These are phyloP conservation scores for Ferrisia virgata DNA, from an alignment of 2,888 invertebrate genomes.

Conservation along the genomic window DNA sequence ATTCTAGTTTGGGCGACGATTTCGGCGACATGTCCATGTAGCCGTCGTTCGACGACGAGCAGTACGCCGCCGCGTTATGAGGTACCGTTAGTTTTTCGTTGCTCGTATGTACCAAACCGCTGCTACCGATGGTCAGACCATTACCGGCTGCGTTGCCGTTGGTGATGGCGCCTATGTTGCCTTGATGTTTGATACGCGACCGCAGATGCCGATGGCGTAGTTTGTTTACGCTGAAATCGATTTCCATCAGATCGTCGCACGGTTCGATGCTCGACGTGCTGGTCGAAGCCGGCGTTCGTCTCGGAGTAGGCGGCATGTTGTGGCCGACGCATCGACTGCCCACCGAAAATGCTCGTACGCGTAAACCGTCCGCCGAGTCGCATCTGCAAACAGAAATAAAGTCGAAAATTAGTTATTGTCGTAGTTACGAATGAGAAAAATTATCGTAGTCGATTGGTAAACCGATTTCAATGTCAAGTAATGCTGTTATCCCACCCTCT, in stretches of 20 bases:
- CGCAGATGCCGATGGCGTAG: constrained; percentile 40
- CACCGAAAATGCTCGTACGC: constrained; percentile 74
- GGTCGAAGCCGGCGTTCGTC: constrained; percentile 54
- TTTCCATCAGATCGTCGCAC: constrained; percentile 79
- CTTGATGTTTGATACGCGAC: constrained; percentile 47
- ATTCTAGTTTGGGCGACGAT: constrained; percentile 49
- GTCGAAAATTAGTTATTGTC: neutral
- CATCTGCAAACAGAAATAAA: neutral
- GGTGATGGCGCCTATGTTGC: neutral
- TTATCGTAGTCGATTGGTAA: no score
- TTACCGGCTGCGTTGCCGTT: neutral
- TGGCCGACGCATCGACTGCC: constrained; percentile 60
- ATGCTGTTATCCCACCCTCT: no score
- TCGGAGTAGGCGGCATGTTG: constrained; percentile 45
- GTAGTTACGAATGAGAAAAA: no score
- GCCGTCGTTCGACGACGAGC: neutral
- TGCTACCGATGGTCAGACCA: neutral
- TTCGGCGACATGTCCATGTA: constrained; percentile 51
- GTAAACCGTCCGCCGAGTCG: constrained; percentile 49
- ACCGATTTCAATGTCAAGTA: no score
- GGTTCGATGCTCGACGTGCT: constrained; percentile 55
- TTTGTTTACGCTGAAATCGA: constrained; percentile 62
- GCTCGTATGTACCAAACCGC: constrained; percentile 20
- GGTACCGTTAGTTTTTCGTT: constrained; percentile 44
- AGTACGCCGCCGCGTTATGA: constrained; percentile 48